These are phyloP conservation scores for Cydia fagiglandana DNA, from an alignment of 1,140 invertebrate species.

Conservation along the genomic window DNA sequence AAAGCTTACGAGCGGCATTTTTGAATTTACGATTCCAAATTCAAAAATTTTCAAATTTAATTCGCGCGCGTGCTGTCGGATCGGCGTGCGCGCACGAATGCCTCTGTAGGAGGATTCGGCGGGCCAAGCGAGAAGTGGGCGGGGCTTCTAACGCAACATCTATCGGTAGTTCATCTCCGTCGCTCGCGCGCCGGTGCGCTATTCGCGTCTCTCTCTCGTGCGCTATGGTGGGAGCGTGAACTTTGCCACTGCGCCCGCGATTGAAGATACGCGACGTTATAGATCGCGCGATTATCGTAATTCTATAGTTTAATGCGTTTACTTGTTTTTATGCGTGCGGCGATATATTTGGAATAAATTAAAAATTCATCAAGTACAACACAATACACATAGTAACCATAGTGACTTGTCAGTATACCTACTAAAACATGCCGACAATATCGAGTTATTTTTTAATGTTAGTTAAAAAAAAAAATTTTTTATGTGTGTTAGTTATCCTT, in stretches of 20 bases:
- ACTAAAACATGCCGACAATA: no score
- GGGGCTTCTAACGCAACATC: constrained; percentile 75
- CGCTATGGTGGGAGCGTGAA: constrained; percentile 72
- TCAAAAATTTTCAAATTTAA: constrained; percentile 38
- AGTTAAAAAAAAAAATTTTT: no score
- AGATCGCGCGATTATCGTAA: constrained; percentile 66
- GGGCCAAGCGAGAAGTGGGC: constrained; percentile 57
- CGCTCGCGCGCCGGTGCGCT: constrained; percentile 20
- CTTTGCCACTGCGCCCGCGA: constrained; percentile 69
- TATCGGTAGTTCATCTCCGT: constrained; percentile 57
- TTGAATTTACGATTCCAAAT: constrained; percentile 37
- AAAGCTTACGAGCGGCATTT: constrained; percentile 44
- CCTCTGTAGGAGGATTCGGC: constrained; percentile 64
- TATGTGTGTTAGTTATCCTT: no score
- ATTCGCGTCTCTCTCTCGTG: constrained; percentile 56
- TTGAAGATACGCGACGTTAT: constrained; percentile 64
- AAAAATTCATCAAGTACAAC: not conserved
- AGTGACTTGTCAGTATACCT: no score
- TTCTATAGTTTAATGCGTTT: constrained; percentile 52
- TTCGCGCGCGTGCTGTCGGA: constrained; percentile 52
- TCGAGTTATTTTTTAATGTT: no score
- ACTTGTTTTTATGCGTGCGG: constrained; percentile 40
- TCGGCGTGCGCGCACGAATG: constrained; percentile 75
- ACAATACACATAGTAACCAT: no score
- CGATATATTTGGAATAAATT: constrained; percentile 21